Evolutionary conservation across 2,797 vertebrate species (phyloP).

Genomic region (Xenentodon cancila): DNA sequence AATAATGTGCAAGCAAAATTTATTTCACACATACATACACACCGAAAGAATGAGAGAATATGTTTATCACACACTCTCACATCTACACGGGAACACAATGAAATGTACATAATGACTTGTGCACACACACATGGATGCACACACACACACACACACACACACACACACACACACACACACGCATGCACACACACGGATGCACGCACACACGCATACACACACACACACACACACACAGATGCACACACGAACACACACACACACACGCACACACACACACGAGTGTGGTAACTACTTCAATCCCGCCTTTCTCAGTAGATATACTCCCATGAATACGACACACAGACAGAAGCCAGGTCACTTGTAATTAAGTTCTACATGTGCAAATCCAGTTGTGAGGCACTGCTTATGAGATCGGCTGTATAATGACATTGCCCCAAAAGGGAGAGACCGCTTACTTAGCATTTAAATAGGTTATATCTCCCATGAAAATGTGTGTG

Average conservation of each 20-base stretch:
- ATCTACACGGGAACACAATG: slow-evolving; percentile 4
- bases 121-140: not conserved
- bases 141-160: not conserved
- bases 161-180: not conserved
- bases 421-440: slow-evolving; percentile 74
- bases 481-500: slow-evolving; percentile 33
- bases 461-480: slow-evolving; percentile 83
- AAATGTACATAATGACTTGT: slow-evolving; percentile 20
- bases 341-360: slow-evolving; percentile 59
- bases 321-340: slow-evolving; percentile 71
- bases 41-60: slow-evolving; percentile 5
- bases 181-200: not conserved
- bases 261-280: not conserved
- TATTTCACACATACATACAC: slow-evolving; percentile 30
- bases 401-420: slow-evolving; percentile 74
- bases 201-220: not conserved
- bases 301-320: slow-evolving; percentile 69
- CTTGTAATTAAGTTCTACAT: slow-evolving; percentile 84
- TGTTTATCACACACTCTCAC: slow-evolving; percentile 34
- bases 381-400: slow-evolving; percentile 82
- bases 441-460: slow-evolving; percentile 78
- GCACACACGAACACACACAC: not conserved
- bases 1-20: slow-evolving; percentile 56
- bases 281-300: slow-evolving; percentile 68
- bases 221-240: slow-evolving; percentile 2